A percentile compares a stretch with the other conserved stretches of the same genome.
Evolutionary conservation across 2,888 invertebrate genomes (phyloP).

Genomic region (Perizoma affinitatum): DNA sequence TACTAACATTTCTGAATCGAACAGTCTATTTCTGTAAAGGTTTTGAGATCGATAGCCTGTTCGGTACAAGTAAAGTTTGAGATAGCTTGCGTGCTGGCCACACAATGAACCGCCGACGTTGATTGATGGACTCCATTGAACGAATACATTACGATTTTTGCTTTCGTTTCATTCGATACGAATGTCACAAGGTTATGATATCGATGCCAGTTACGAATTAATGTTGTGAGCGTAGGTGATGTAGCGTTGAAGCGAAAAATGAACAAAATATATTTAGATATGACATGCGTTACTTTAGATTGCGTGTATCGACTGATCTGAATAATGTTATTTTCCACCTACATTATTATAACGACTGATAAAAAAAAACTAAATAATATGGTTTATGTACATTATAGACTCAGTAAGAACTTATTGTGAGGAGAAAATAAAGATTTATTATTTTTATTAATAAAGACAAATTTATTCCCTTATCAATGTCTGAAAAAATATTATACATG

Average conservation of each 20-base stretch:
- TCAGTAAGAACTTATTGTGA: too few species aligned
- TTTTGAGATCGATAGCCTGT: slow-evolving; percentile 28
- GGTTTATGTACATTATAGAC: too few species aligned
- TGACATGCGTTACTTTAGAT: too few species aligned
- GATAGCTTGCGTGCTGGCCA: slow-evolving; percentile 76
- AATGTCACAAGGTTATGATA: slow-evolving; percentile 83
- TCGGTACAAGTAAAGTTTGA: slow-evolving; percentile 51
- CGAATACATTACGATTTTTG: slow-evolving; percentile 84
- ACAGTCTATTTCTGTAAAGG: slow-evolving; percentile 3
- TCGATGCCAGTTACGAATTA: slow-evolving; percentile 61
- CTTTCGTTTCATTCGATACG: slow-evolving; percentile 81
- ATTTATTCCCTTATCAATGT: too few species aligned
- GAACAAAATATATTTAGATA: not conserved
- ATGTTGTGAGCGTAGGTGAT: slow-evolving; percentile 48
- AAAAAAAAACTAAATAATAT: too few species aligned
- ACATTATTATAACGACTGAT: too few species aligned
- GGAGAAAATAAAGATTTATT: too few species aligned
- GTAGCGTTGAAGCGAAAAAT: slow-evolving; percentile 34
- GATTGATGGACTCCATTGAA: slow-evolving; percentile 80
- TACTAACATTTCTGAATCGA: not conserved
- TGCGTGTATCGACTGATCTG: too few species aligned
- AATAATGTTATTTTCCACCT: too few species aligned
- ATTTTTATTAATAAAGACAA: too few species aligned
- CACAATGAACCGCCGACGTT: slow-evolving; percentile 81
- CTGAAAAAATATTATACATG: too few species aligned